A percentile compares a stretch with the other conserved stretches of the same genome.
These are phyloP conservation scores for Chrysina gloriosa DNA, from an alignment of 2,888 invertebrate genomes.

Conservation along the genomic window DNA sequence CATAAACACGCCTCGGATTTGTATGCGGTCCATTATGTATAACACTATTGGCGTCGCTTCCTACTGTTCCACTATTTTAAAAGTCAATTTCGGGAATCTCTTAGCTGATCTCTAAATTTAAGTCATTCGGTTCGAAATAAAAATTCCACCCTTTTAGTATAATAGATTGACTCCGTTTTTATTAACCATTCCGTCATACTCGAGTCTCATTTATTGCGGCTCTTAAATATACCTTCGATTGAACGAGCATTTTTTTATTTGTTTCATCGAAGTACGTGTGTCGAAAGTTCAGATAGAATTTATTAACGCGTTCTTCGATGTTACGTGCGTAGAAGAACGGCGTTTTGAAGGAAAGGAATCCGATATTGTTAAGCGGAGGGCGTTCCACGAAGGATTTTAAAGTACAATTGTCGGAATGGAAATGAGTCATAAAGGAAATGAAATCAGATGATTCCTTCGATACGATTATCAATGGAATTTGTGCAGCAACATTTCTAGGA, in stretches of 20 bases:
- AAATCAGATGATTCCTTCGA: too few relatives aligned
- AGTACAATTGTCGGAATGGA: background rate
- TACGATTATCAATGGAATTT: too few relatives aligned
- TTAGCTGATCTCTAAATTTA: slow-evolving; percentile 39
- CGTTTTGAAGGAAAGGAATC: background rate
- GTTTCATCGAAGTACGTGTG: background rate
- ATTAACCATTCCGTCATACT: background rate
- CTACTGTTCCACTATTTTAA: slow-evolving; percentile 48
- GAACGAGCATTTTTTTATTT: background rate
- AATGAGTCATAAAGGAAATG: background rate
- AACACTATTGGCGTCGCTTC: slow-evolving; percentile 49
- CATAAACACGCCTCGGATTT: slow-evolving; percentile 51
- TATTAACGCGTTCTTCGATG: background rate
- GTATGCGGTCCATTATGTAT: slow-evolving; percentile 49
- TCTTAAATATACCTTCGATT: background rate
- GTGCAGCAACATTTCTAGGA: too few relatives aligned
- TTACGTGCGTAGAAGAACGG: background rate
- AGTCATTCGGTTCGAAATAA: slow-evolving; percentile 2
- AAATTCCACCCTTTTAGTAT: slow-evolving; percentile 27
- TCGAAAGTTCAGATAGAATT: background rate
- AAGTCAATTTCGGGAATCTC: slow-evolving; percentile 47
- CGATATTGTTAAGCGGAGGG: background rate
- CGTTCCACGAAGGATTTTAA: background rate
- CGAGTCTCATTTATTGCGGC: background rate
- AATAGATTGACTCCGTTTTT: background rate